These are phyloP conservation scores for Podarcis lilfordi DNA, from an alignment of 2,797 vertebrate genomes.

Conservation along the genomic window DNA sequence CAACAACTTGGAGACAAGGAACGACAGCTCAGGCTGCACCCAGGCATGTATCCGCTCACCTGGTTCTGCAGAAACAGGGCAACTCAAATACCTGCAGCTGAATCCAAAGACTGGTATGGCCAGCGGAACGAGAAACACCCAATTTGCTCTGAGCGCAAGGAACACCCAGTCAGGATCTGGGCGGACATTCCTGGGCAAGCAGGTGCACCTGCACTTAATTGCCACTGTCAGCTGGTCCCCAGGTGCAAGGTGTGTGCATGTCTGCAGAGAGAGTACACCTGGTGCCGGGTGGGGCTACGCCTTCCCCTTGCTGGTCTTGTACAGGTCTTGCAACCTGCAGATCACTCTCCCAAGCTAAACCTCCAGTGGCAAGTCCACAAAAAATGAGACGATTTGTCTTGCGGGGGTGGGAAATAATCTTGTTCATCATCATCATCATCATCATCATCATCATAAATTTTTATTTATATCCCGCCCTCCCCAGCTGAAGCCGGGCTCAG, in stretches of 20 bases:
- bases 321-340: not conserved
- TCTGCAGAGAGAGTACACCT: not conserved
- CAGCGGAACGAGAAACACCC: conserved; percentile 10
- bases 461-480: no score
- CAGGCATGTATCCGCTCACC: no score
- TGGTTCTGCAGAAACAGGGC: not conserved
- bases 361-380: accelerated
- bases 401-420: not conserved
- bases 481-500: no score
- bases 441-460: no score
- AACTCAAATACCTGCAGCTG: not conserved
- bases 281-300: not conserved
- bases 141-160: not conserved
- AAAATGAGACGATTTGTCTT: conserved; percentile 21
- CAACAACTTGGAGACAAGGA: not conserved
- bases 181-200: not conserved
- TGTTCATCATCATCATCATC: not conserved
- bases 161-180: not conserved
- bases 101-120: not conserved
- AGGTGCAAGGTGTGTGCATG: accelerated
- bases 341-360: not conserved
- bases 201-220: not conserved
- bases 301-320: not conserved
- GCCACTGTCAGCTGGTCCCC: not conserved
- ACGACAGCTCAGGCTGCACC: not conserved